Evolutionary conservation across 2,797 vertebrate species (phyloP).

Genomic region (Galagoides demidoff): DNA sequence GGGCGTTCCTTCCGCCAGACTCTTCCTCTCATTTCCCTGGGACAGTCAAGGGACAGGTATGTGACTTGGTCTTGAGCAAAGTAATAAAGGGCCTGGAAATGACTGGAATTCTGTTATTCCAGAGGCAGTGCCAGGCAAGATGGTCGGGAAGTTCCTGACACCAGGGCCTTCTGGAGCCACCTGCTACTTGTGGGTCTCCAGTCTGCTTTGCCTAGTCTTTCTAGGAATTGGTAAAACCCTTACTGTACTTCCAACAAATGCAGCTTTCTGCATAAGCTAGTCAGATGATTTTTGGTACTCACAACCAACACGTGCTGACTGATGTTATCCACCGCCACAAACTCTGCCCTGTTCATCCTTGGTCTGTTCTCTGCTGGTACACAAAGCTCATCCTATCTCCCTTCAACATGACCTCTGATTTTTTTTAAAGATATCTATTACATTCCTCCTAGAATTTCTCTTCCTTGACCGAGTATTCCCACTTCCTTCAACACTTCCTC

Average conservation of each 20-base stretch:
- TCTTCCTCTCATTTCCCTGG: not conserved
- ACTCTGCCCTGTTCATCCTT: not conserved
- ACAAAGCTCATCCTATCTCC: not conserved
- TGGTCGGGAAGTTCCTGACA: not conserved
- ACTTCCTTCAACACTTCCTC: slow-evolving; percentile 42
- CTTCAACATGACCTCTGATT: not conserved
- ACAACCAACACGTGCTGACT: not conserved
- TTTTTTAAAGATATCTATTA: not conserved
- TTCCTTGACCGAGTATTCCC: not conserved
- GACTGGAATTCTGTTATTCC: not conserved
- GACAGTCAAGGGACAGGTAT: not conserved
- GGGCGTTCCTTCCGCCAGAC: not conserved
- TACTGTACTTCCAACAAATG: not conserved
- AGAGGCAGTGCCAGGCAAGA: not conserved
- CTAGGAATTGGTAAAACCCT: not conserved
- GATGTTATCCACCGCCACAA: not conserved
- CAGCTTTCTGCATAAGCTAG: not conserved
- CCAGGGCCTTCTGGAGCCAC: not conserved
- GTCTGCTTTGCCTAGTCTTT: not conserved
- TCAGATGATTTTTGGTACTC: not conserved
- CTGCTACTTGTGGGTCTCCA: not conserved
- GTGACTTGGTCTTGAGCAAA: not conserved
- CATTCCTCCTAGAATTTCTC: slow-evolving; percentile 1
- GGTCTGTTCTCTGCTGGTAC: not conserved
- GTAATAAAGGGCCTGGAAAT: not conserved